phyloP scores from a whole-genome alignment of 2,888 invertebrate genomes.

The Coelinius sp. region DNA sequence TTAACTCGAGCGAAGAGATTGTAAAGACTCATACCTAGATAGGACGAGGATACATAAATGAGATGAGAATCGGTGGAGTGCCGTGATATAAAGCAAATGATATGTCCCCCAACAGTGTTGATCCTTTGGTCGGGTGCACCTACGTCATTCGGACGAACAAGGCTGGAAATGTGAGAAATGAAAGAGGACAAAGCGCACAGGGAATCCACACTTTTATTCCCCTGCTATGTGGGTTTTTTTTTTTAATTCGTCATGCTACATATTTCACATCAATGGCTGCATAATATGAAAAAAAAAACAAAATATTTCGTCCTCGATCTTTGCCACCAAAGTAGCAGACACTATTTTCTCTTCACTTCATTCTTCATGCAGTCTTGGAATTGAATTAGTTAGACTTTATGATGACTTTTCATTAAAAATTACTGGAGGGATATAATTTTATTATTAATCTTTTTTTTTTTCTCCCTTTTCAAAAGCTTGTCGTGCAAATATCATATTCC shows the following conservation, averaged over 20 bases:
- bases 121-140: constrained; percentile 3
- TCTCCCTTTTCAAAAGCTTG: too few species aligned
- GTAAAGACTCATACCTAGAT: neutral
- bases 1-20: neutral
- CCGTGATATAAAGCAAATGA: constrained; percentile 14
- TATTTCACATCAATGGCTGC: neutral
- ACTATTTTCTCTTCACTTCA: neutral
- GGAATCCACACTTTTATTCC: neutral
- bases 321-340: neutral
- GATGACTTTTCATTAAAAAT: too few species aligned
- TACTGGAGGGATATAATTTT: too few species aligned
- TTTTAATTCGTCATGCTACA: neutral
- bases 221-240: neutral
- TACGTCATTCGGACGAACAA: neutral
- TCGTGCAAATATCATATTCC: too few species aligned
- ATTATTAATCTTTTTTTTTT: too few species aligned
- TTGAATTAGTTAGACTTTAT: too few species aligned
- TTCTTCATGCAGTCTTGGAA: neutral
- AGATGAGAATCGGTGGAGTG: constrained; percentile 1
- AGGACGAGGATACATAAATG: neutral
- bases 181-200: neutral
- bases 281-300: too few species aligned
- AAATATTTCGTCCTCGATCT: neutral
- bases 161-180: neutral
- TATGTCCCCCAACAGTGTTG: constrained; percentile 8